Evolutionary conservation across 2,113 vertebrate species (phyloP).

Genomic region (mouse (Mus musculus)): DNA sequence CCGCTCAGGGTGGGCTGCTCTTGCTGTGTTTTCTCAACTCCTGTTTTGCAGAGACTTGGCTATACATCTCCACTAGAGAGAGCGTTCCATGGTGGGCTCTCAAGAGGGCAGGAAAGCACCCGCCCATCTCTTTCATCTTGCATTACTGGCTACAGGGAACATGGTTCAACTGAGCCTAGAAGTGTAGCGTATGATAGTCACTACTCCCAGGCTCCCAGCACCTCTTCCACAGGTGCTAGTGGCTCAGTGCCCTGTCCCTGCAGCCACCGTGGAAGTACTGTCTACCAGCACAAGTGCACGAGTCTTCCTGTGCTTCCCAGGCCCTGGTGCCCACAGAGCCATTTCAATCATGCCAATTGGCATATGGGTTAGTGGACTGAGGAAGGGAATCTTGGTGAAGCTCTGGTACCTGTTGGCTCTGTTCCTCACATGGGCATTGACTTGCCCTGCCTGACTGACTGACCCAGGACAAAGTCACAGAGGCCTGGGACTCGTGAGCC

Average conservation of each 20-base stretch:
- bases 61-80: neutral
- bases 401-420: neutral
- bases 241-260: no score
- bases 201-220: neutral
- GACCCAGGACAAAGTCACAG: neutral
- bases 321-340: neutral
- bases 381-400: neutral
- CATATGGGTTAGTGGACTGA: neutral
- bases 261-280: neutral
- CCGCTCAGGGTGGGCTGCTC: no score
- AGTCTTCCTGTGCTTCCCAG: neutral
- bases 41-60: neutral
- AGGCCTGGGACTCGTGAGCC: neutral
- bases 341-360: rapidly evolving
- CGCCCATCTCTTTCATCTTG: neutral
- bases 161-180: neutral
- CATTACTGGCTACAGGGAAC: neutral
- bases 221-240: neutral
- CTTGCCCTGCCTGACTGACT: neutral
- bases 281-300: neutral
- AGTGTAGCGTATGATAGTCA: neutral
- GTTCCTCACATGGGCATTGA: rapidly evolving
- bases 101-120: neutral
- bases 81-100: neutral
- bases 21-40: neutral